Conservation (phyloP, 2,797 vertebrate genomes). For the Eulemur coronatus region DNA sequence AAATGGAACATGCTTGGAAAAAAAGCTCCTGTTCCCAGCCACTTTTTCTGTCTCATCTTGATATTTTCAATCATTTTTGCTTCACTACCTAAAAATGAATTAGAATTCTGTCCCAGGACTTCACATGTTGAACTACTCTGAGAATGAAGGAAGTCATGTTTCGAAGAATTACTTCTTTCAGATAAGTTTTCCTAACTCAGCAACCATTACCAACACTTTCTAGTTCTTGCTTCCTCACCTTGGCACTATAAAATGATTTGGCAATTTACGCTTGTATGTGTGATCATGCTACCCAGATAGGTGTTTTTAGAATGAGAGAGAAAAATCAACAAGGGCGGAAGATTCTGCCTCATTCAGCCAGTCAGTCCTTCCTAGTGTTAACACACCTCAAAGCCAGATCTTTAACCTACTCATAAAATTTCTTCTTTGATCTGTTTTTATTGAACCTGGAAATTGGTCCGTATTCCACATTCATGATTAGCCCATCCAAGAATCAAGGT, state of each 20-base stretch:
- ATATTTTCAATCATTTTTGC: background rate
- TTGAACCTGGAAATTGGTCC: background rate
- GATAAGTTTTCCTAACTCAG: background rate
- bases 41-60: background rate
- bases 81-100: background rate
- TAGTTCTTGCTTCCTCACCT: background rate
- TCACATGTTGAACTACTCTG: background rate
- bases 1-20: background rate
- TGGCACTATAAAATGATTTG: background rate
- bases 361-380: background rate
- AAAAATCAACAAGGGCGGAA: background rate
- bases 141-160: background rate
- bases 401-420: background rate
- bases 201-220: background rate
- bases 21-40: background rate
- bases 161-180: background rate
- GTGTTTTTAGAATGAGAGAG: background rate
- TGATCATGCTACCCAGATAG: background rate
- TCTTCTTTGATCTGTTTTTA: background rate
- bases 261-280: background rate
- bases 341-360: background rate
- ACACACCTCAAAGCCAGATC: background rate
- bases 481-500: background rate
- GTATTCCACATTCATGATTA: background rate
- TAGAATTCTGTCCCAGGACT: background rate